Evolutionary conservation across 2,113 vertebrate species (phyloP).

Genomic region (Poicephalus gulielmi): DNA sequence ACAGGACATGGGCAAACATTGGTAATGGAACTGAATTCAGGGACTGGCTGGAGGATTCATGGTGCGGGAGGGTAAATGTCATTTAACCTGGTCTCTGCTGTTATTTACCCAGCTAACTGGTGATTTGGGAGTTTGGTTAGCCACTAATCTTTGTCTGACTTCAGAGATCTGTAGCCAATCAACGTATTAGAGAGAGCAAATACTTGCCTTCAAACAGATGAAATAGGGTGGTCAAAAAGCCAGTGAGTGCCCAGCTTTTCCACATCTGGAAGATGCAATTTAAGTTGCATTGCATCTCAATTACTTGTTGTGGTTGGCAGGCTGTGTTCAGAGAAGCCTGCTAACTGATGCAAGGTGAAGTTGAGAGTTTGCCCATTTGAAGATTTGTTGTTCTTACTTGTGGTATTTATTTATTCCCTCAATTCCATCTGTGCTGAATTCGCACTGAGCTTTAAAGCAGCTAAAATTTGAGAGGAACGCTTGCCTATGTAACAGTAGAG

Average conservation of each 20-base stretch:
- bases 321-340: background rate
- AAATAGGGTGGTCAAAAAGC: background rate
- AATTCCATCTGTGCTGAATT: background rate
- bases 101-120: rapidly evolving
- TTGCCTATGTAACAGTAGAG: background rate
- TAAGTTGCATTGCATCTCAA: background rate
- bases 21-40: background rate
- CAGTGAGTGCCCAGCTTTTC: background rate
- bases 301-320: background rate
- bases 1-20: rapidly evolving
- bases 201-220: background rate
- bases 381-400: background rate
- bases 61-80: background rate
- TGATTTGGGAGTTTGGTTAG: background rate
- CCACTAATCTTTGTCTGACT: background rate
- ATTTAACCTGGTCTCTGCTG: background rate
- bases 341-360: background rate
- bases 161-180: background rate
- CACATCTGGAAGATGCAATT: background rate
- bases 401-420: background rate
- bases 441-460: background rate
- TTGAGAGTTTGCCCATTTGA: background rate
- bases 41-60: background rate
- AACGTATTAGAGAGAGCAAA: background rate
- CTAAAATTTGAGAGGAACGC: background rate